phyloP scores from a whole-genome alignment of 2,888 invertebrate genomes.

The Chaetogeoica ovagalla region DNA sequence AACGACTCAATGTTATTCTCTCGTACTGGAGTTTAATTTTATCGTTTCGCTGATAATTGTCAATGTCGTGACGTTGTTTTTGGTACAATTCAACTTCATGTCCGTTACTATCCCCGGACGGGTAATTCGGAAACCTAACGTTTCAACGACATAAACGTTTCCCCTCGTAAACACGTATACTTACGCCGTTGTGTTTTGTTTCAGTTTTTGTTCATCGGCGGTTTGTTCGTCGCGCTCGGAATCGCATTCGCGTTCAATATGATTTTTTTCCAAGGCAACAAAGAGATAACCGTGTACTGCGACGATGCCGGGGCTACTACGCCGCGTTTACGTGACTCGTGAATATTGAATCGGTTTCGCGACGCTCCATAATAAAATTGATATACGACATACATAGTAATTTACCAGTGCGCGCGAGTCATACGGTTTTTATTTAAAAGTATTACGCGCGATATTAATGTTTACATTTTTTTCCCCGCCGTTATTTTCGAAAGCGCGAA shows the following conservation, averaged over 20 bases:
- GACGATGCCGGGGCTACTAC: too few species aligned
- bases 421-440: too few species aligned
- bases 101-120: background rate
- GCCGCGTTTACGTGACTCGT: too few species aligned
- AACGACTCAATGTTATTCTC: background rate
- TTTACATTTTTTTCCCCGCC: too few species aligned
- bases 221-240: background rate
- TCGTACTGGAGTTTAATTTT: conserved; percentile 6
- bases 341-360: too few species aligned
- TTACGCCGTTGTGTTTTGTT: background rate
- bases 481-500: too few species aligned
- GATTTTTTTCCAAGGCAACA: background rate
- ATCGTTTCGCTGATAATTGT: background rate
- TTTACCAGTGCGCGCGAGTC: too few species aligned
- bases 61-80: background rate
- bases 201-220: conserved; percentile 17
- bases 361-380: too few species aligned
- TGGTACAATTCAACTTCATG: conserved; percentile 10
- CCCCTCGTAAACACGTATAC: background rate
- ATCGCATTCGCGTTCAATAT: background rate
- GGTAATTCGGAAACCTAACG: background rate
- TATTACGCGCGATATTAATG: too few species aligned
- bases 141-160: background rate
- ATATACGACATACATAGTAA: too few species aligned
- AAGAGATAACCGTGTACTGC: too few species aligned